phyloP scores from a whole-genome alignment of 2,797 vertebrate species.

The Chrysocyon brachyurus region DNA sequence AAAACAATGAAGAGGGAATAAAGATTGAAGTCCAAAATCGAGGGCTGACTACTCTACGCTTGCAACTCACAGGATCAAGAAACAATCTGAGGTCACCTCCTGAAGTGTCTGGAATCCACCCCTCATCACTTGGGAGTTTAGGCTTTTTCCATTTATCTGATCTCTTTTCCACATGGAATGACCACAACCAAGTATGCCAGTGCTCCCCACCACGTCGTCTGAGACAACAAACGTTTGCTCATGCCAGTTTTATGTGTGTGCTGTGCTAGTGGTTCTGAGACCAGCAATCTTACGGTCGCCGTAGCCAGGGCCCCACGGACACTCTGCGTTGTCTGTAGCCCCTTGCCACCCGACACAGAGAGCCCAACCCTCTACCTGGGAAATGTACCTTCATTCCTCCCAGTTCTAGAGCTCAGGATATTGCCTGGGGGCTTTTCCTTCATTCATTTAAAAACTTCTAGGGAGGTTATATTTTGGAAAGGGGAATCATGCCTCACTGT shows the following conservation, averaged over 20 bases:
- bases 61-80: neutral
- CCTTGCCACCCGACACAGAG: neutral
- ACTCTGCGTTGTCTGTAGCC: no score
- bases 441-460: neutral
- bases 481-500: neutral
- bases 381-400: neutral
- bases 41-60: neutral
- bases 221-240: neutral
- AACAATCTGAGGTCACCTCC: neutral
- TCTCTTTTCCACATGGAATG: neutral
- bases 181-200: no score
- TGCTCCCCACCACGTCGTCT: neutral
- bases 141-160: neutral
- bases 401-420: neutral
- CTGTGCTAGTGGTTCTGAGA: neutral
- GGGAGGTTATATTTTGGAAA: no score
- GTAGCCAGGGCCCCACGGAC: neutral
- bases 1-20: neutral
- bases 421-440: accelerated
- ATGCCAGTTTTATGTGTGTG: no score
- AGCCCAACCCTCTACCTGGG: neutral
- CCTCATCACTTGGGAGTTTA: no score
- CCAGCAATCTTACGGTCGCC: neutral
- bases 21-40: neutral
- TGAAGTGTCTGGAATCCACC: neutral